Percentiles rank a stretch among this genome's conserved stretches.
phyloP scores from a whole-genome alignment of 2,797 vertebrate genomes.

The Phataginus tetradactyla region DNA sequence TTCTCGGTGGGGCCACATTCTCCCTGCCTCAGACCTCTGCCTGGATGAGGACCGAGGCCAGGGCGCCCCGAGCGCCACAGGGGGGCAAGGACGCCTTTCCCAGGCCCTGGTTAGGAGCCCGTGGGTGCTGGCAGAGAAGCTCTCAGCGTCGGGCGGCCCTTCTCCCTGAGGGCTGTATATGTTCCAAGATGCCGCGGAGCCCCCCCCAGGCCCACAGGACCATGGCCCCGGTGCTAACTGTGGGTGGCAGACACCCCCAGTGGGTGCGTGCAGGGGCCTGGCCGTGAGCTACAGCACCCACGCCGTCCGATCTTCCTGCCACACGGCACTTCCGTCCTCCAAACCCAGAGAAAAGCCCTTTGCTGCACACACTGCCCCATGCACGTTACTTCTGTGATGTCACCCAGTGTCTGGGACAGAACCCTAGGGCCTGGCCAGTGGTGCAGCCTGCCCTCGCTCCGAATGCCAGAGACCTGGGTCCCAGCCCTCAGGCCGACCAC shows the following conservation, averaged over 20 bases:
- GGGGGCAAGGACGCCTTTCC: not conserved
- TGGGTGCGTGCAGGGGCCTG: not conserved
- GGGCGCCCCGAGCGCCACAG: not conserved
- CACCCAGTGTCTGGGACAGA: not conserved
- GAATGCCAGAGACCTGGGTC: not conserved
- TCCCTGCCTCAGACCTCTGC: not conserved
- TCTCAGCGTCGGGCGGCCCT: fast-evolving
- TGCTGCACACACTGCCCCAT: too few relatives aligned
- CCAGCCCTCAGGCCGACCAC: not conserved
- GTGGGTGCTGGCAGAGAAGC: not conserved
- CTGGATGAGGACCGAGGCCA: not conserved
- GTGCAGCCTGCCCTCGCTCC: not conserved
- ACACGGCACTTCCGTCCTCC: too few relatives aligned
- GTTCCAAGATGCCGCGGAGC: not conserved
- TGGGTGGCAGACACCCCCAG: not conserved
- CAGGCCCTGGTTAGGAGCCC: not conserved
- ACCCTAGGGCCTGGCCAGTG: not conserved
- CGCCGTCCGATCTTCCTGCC: not conserved
- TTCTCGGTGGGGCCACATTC: not conserved
- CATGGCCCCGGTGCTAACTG: fast-evolving
- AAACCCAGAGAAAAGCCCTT: not conserved
- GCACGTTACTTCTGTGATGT: not conserved
- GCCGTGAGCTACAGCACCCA: too few relatives aligned
- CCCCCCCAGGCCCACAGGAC: not conserved
- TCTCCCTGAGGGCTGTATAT: not conserved